Base-by-base conservation (phyloP, 1,140 invertebrate species). In the Trichogramma pretiosum region DNA sequence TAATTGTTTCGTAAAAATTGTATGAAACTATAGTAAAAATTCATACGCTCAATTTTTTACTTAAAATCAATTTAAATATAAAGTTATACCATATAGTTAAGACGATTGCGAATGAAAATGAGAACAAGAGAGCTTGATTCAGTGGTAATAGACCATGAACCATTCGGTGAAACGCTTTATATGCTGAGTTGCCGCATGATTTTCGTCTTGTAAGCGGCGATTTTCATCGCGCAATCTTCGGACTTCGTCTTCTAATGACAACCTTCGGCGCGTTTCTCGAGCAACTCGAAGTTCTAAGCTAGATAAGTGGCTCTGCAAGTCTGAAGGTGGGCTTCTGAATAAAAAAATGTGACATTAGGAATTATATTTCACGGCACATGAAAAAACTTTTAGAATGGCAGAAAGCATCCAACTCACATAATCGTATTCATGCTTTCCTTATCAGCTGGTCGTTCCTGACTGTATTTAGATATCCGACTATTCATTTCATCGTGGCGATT, bases 91-190 rank as follows among this genome's bases (percentile, higher is more conserved):
- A n/a, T n/a, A n/a, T n/a, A n/a, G n/a, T n/a, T n/a, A n/a, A n/a
- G n/a, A n/a, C n/a, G n/a, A n/a, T n/a, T n/a, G n/a, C n/a, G n/a
- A n/a, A n/a, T n/a, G n/a, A n/a, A n/a, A n/a, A n/a, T n/a, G n/a
- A n/a, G n/a, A n/a, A n/a, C n/a, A n/a, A n/a, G n/a, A n/a, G n/a
- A n/a, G n/a, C n/a, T n/a, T n/a, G n/a, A 28, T 28, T 41, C 22
- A 52, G 39, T 47, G 50, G 18, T 52, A 47, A 17, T 52, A 47
- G n/a, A 52, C 47, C 45, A 52, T 52, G 57, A 93, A 91, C 90
- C 91, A 95, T 64, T 94, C 89, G 8, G 89, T 93, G 65, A 93
- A 93, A 55, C 85, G 83, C 17, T 88, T 77, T 9, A 95, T 76
- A 61, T 94, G 90, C 56, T 89, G 85, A 9, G 89, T 87, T 18